Percentiles rank a stretch among this genome's conserved stretches.
These are phyloP conservation scores for Plutomurus gul DNA, from an alignment of 1,140 invertebrate genomes.

Conservation along the genomic window DNA sequence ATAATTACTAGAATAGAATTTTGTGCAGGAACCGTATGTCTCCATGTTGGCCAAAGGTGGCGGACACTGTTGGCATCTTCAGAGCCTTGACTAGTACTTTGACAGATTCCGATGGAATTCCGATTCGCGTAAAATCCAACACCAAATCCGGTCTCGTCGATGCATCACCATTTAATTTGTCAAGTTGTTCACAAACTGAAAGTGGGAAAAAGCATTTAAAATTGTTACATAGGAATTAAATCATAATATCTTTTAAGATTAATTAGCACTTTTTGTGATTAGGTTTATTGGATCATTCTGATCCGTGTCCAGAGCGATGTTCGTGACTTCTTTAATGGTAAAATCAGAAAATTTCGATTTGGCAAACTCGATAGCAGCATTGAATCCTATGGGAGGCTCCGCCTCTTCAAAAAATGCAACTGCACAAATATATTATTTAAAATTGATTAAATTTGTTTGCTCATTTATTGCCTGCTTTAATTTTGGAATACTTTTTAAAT, in stretches of 20 bases:
- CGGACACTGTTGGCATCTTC: slow-evolving; percentile 77
- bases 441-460: too few species aligned
- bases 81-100: slow-evolving; percentile 78
- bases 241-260: not conserved
- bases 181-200: slow-evolving; percentile 71
- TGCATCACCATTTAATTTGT: slow-evolving; percentile 63
- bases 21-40: slow-evolving; percentile 65
- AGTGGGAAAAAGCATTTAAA: slow-evolving; percentile 41
- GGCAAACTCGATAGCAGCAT: too few species aligned
- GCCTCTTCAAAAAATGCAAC: too few species aligned
- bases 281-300: slow-evolving; percentile 69
- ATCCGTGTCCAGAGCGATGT: slow-evolving; percentile 66
- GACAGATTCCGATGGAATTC: slow-evolving; percentile 76
- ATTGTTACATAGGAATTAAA: not conserved
- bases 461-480: too few species aligned
- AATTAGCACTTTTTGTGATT: slow-evolving; percentile 68
- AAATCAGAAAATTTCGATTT: slow-evolving; percentile 67
- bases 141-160: slow-evolving; percentile 74
- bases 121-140: slow-evolving; percentile 75
- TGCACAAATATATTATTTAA: too few species aligned
- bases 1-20: not conserved
- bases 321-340: slow-evolving; percentile 65
- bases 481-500: too few species aligned
- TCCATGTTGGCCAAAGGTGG: slow-evolving; percentile 78
- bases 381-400: too few species aligned